Evolutionary conservation across 1,140 invertebrate species (phyloP).

Genomic region (Schmidtea mediterranea): DNA sequence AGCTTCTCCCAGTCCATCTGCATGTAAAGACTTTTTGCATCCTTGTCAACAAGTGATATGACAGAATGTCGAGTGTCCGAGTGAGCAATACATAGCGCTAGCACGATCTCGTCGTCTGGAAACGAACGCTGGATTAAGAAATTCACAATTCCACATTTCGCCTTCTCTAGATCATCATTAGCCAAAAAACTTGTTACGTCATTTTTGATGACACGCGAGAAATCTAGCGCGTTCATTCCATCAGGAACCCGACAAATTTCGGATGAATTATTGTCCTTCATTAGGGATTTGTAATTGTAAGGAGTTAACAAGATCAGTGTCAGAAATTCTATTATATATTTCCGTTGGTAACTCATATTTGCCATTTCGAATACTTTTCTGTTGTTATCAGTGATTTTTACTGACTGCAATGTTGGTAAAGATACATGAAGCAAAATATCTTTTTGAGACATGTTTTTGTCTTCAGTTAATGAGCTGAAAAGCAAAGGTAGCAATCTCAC

Average conservation of each 20-base stretch:
- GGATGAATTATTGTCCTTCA: neutral
- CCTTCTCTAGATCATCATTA: conserved; percentile 10
- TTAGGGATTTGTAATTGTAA: conserved; percentile 27
- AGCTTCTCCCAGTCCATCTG: conserved; percentile 2
- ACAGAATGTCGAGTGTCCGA: conserved; percentile 42
- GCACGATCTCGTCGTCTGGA: conserved; percentile 41
- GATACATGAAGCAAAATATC: conserved; percentile 48
- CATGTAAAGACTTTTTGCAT: neutral
- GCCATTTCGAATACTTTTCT: conserved; percentile 35
- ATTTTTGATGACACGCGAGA: neutral
- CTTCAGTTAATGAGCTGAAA: conserved; percentile 42
- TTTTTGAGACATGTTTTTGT: conserved; percentile 52
- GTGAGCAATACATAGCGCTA: conserved; percentile 50
- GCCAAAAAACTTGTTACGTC: neutral
- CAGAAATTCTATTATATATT: conserved; percentile 44
- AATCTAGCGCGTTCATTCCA: conserved; percentile 35
- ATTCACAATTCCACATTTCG: conserved; percentile 49
- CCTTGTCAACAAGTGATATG: neutral
- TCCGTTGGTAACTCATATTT: conserved; percentile 37
- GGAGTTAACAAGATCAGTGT: conserved; percentile 54
- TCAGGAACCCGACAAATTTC: conserved; percentile 40
- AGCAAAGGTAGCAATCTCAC: conserved; percentile 43
- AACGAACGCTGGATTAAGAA: conserved; percentile 50
- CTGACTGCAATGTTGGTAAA: conserved; percentile 45
- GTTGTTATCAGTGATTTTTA: conserved; percentile 23